These are phyloP conservation scores for Scelioninae gen. 1 DNA, from an alignment of 2,888 invertebrate species.

Conservation along the genomic window DNA sequence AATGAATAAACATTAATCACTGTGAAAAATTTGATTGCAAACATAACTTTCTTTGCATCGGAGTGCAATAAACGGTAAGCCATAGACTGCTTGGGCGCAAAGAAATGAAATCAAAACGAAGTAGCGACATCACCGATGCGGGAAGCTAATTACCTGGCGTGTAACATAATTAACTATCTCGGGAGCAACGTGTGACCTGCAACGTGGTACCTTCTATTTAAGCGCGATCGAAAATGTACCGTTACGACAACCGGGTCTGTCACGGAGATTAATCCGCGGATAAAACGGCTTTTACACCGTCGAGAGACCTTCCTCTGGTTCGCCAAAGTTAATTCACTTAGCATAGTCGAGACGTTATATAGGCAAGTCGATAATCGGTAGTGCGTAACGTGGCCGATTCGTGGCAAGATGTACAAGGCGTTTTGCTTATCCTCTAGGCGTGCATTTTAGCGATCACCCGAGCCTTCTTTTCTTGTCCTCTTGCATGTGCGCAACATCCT, in stretches of 20 bases:
- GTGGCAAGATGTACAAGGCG: constrained; percentile 26
- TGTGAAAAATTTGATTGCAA: constrained; percentile 50
- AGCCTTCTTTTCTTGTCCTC: neutral
- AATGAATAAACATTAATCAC: constrained; percentile 61
- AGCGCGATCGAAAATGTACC: constrained; percentile 78
- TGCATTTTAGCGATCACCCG: constrained; percentile 14
- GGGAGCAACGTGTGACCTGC: constrained; percentile 69
- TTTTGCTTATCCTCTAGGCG: constrained; percentile 45
- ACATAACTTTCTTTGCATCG: constrained; percentile 49
- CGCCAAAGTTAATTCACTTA: constrained; percentile 71
- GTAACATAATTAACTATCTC: constrained; percentile 79
- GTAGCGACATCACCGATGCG: constrained; percentile 70
- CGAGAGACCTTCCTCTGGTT: constrained; percentile 65
- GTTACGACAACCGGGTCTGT: constrained; percentile 79
- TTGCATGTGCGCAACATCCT: constrained; percentile 46
- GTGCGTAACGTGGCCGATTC: constrained; percentile 66
- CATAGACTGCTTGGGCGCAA: constrained; percentile 42
- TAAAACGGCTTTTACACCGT: constrained; percentile 71
- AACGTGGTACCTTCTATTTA: constrained; percentile 67
- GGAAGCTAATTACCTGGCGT: constrained; percentile 78
- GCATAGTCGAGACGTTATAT: constrained; percentile 62
- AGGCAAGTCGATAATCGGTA: constrained; percentile 67
- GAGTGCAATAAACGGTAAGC: constrained; percentile 57
- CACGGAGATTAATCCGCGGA: constrained; percentile 78
- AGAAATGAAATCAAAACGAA: constrained; percentile 70